Conservation (phyloP, 1,140 invertebrate genomes). For the Platorchestia sp. region DNA sequence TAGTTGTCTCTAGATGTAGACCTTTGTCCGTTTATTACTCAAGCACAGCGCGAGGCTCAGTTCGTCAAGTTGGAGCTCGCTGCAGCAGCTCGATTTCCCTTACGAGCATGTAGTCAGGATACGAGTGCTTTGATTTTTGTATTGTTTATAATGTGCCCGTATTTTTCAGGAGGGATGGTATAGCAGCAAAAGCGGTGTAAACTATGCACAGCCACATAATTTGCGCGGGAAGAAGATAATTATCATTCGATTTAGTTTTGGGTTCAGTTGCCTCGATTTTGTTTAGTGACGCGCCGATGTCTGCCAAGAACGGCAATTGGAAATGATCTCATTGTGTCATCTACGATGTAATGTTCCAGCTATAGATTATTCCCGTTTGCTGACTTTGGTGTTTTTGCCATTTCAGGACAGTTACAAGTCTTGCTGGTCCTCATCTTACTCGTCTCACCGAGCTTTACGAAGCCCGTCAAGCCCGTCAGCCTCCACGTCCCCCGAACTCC, state of each 20-base stretch:
- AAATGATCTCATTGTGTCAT: neutral
- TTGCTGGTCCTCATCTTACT: conserved; percentile 34
- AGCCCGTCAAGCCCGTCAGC: conserved; percentile 28
- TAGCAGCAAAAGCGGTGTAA: neutral
- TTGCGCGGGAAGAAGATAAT: neutral
- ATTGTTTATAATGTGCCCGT: neutral
- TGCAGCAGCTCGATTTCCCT: neutral
- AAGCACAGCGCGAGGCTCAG: neutral
- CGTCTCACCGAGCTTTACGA: conserved; percentile 5
- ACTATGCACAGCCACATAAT: neutral
- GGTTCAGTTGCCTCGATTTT: neutral
- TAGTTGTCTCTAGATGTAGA: neutral
- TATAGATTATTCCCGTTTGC: neutral
- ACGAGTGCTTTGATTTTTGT: neutral
- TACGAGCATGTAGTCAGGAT: neutral
- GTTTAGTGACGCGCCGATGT: neutral
- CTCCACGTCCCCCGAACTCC: neutral
- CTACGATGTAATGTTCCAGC: conserved; percentile 42
- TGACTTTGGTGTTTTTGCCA: conserved; percentile 4
- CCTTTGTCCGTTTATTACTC: neutral
- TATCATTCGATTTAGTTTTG: neutral
- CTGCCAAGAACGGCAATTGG: neutral
- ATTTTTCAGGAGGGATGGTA: neutral
- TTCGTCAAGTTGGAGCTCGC: neutral
- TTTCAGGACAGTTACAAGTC: conserved; percentile 51